Evolutionary conservation across 2,888 invertebrate genomes (phyloP).

Genomic region (Scrobipalpa costella): DNA sequence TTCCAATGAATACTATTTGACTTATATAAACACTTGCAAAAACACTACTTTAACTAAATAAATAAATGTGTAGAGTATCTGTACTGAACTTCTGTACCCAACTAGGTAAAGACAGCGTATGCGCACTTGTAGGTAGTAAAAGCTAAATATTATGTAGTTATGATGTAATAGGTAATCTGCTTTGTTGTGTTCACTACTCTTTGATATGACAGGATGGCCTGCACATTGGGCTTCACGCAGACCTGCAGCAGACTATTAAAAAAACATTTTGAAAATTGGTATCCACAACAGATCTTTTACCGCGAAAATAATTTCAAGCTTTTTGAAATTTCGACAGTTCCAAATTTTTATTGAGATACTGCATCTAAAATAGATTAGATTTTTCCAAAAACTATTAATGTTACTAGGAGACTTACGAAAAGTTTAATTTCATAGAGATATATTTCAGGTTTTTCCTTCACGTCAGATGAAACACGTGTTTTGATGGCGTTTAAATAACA

Average conservation of each 20-base stretch:
- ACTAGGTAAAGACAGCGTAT: slow-evolving; percentile 47
- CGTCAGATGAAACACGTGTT: too few relatives aligned
- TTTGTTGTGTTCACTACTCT: slow-evolving; percentile 44
- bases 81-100: slow-evolving; percentile 35
- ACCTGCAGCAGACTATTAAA: not conserved
- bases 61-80: not conserved
- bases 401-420: too few relatives aligned
- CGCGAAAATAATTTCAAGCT: too few relatives aligned
- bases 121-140: slow-evolving; percentile 51
- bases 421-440: too few relatives aligned
- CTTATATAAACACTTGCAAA: not conserved
- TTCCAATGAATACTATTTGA: not conserved
- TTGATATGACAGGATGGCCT: slow-evolving; percentile 35
- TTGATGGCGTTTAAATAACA: too few relatives aligned
- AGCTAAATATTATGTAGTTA: slow-evolving; percentile 50
- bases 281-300: too few relatives aligned
- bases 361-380: too few relatives aligned
- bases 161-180: slow-evolving; percentile 36
- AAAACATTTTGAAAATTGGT: not conserved
- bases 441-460: too few relatives aligned
- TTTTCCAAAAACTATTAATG: too few relatives aligned
- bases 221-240: not conserved
- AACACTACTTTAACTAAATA: not conserved
- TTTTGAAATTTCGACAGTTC: too few relatives aligned
- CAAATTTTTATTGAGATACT: too few relatives aligned